These are phyloP conservation scores for Bombus waltoni DNA, from an alignment of 1,140 invertebrate genomes.

Conservation along the genomic window DNA sequence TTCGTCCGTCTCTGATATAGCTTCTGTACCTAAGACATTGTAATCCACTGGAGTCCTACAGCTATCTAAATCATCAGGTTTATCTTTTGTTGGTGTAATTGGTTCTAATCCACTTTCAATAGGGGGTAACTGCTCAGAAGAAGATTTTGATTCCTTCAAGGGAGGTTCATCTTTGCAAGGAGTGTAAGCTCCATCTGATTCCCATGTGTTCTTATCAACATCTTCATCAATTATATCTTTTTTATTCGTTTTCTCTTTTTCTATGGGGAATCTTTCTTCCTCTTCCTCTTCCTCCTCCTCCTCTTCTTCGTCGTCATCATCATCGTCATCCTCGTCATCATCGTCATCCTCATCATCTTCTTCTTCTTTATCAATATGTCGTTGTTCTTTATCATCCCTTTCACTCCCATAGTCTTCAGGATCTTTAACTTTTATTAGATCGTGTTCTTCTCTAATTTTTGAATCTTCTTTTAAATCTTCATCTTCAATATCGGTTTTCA, in stretches of 20 bases:
- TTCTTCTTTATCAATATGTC: slow-evolving; percentile 10
- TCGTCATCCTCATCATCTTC: slow-evolving; percentile 17
- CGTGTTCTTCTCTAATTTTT: not conserved
- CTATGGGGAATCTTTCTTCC: slow-evolving; percentile 61
- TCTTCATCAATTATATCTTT: slow-evolving; percentile 20
- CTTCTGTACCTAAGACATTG: slow-evolving; percentile 78
- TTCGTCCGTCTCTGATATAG: slow-evolving; percentile 78
- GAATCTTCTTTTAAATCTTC: not conserved
- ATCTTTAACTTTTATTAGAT: not conserved
- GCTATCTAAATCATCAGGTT: slow-evolving; percentile 75
- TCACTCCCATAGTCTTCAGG: slow-evolving; percentile 2
- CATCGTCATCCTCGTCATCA: not conserved
- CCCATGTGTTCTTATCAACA: slow-evolving; percentile 66
- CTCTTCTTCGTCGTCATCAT: slow-evolving; percentile 25
- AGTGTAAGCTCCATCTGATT: slow-evolving; percentile 80
- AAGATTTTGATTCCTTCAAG: slow-evolving; percentile 64
- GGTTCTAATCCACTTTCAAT: slow-evolving; percentile 75
- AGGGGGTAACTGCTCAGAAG: slow-evolving; percentile 29
- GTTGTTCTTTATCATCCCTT: not conserved
- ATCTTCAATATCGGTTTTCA: not conserved
- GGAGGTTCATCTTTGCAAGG: slow-evolving; percentile 80
- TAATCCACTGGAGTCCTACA: slow-evolving; percentile 78
- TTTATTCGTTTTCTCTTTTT: slow-evolving; percentile 58
- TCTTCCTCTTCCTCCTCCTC: slow-evolving; percentile 51
- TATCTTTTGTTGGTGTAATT: slow-evolving; percentile 77